Base-by-base conservation (phyloP, 2,888 invertebrate species). In the Agrochola circellaris region DNA sequence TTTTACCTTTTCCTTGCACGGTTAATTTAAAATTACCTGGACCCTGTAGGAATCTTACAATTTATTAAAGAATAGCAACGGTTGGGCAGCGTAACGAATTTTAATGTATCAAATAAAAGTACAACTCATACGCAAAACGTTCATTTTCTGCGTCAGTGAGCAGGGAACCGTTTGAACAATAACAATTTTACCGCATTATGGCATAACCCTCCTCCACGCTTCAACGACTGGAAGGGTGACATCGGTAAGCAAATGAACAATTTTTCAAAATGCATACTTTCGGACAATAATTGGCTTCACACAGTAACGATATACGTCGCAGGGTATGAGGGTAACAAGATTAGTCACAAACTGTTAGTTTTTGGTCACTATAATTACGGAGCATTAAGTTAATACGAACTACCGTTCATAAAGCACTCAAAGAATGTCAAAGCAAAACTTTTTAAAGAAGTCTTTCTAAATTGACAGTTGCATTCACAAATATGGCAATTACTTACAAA, bases 161-260 rank as follows among this genome's bases (percentile, higher is more conserved):
- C 89, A 84, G 78, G 82, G 88, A 91, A 91, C 93, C 92, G 94
- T 95, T 95, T 93, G 92, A 92, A 92, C 92, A 94, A 93, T 93
- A 93, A 92, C 91, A 94, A 91, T 92, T 93, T 94, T 92, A 93
- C 95, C 93, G 90, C 95, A 92, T 93, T 93, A 93, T 92, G 92
- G 91, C 89, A 89, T 90, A 92, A 92, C 94, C 95, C 94, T 93
- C 91, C 89, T 89, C 85, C 89, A 94, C 90, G 94, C 90, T 91
- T 91, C 89, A 93, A 85, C 90, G 90, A 86, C 78, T 80, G 71
- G 86, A 88, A 91, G 93, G 92, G 93, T 91, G 91, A 92, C 90
- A 90, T 89, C 87, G 83, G 87, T 88, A 88, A 86, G 87, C 90
- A 90, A 93, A 92, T 92, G 89, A 89, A 81, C 87, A 91, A 87